These are phyloP conservation scores for Erinaceus europaeus DNA, from an alignment of 2,113 vertebrate species.

Conservation along the genomic window DNA sequence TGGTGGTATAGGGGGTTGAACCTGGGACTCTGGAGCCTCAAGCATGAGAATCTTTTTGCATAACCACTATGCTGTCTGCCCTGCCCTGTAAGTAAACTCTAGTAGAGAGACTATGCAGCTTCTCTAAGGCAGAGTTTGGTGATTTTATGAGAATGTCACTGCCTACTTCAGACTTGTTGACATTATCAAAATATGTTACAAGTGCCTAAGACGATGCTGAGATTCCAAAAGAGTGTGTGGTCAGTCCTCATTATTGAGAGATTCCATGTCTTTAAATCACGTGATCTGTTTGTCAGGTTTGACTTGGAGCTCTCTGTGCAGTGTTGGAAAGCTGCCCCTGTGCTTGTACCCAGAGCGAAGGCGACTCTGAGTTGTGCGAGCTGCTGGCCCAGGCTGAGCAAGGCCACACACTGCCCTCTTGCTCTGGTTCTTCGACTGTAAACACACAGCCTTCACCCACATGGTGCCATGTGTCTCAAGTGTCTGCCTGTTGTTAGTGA, in stretches of 20 bases:
- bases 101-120: neutral
- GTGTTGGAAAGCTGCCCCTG: rapidly evolving
- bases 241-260: neutral
- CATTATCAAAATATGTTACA: neutral
- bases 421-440: neutral
- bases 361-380: no score
- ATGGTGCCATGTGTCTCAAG: neutral
- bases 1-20: no score
- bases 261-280: neutral
- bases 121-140: neutral
- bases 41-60: no score
- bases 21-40: no score
- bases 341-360: no score
- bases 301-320: neutral
- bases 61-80: no score
- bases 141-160: neutral
- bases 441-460: neutral
- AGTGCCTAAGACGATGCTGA: neutral
- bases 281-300: neutral
- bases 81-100: no score
- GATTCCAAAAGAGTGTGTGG: neutral
- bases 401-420: neutral
- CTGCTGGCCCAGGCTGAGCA: neutral
- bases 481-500: neutral
- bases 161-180: neutral